These are phyloP conservation scores for Sylvietta virens DNA, from an alignment of 2,113 vertebrate species.

Conservation along the genomic window DNA sequence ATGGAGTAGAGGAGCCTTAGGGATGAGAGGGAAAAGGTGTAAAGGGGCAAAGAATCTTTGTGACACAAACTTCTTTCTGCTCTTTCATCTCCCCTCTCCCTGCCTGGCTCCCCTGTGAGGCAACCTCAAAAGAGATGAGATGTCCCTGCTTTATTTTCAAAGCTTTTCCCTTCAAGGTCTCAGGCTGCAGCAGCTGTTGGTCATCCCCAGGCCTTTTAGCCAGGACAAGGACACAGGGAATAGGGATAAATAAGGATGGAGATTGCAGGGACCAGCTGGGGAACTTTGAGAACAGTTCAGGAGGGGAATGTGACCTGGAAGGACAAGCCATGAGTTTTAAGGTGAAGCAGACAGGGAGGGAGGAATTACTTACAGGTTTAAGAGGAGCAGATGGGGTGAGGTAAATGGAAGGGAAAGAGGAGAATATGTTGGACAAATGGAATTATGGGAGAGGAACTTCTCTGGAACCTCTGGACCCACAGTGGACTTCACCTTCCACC, in stretches of 20 bases:
- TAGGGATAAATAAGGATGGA: background rate
- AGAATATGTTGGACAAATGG: background rate
- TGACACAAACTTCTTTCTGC: background rate
- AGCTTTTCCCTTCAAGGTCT: background rate
- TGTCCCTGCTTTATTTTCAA: background rate
- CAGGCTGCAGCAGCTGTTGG: background rate
- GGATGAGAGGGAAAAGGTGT: background rate
- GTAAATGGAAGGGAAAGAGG: background rate
- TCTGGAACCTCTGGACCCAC: background rate
- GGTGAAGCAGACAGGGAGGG: background rate
- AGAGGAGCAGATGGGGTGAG: background rate
- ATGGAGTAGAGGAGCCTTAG: background rate
- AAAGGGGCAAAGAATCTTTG: background rate
- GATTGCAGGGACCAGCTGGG: background rate
- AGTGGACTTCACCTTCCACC: accelerated
- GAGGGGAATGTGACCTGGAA: background rate
- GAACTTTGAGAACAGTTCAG: background rate
- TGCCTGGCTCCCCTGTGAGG: background rate
- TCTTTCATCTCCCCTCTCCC: background rate
- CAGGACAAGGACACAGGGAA: background rate
- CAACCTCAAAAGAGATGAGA: background rate
- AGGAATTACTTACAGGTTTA: background rate
- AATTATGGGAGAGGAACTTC: background rate
- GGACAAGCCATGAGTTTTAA: background rate
- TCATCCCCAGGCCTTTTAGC: background rate